Conservation (phyloP, 2,113 vertebrate genomes). For the Serilophus lunatus region DNA sequence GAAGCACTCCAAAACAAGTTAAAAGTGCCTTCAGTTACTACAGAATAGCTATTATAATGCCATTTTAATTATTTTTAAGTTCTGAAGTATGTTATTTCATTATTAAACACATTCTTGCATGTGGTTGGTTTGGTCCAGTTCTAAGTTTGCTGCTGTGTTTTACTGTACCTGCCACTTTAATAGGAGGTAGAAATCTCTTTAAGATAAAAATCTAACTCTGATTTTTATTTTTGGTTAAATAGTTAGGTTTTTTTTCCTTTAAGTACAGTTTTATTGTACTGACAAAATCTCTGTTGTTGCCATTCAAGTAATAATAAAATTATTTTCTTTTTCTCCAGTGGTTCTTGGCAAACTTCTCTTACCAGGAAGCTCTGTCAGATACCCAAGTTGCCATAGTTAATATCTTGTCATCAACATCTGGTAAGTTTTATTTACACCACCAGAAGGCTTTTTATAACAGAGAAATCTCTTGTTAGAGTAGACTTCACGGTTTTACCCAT, state of each 20-base stretch:
- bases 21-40: neutral
- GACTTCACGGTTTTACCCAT: neutral
- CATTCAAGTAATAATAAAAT: neutral
- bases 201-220: neutral
- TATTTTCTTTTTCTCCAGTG: slow-evolving; percentile 76
- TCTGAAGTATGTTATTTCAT: neutral
- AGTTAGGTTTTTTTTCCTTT: neutral
- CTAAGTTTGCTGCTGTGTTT: neutral
- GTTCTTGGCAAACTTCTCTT: slow-evolving; percentile 96
- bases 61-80: neutral
- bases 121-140: neutral
- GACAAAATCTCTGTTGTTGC: neutral
- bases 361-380: slow-evolving; percentile 93
- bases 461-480: neutral
- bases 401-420: slow-evolving; percentile 94
- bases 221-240: neutral
- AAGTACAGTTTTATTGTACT: neutral
- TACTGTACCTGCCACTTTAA: neutral
- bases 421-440: slow-evolving; percentile 69
- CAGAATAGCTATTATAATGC: neutral
- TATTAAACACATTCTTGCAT: neutral
- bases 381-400: slow-evolving; percentile 94
- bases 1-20: neutral
- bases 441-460: neutral
- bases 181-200: neutral